Evolutionary conservation across 2,113 vertebrate genomes (phyloP).

Genomic region (Rostratula benghalensis): DNA sequence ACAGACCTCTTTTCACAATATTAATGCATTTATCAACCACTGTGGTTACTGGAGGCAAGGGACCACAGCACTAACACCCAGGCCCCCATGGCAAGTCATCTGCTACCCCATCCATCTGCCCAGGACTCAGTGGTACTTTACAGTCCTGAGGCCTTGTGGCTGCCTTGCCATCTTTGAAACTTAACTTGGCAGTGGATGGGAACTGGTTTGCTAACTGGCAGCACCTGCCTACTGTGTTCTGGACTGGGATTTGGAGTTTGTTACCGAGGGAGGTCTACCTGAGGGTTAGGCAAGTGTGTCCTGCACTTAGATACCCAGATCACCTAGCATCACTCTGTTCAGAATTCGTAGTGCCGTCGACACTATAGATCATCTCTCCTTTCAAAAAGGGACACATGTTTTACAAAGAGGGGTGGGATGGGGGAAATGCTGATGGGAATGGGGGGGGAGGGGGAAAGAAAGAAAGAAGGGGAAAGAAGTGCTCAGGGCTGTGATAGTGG

Average conservation of each 20-base stretch:
- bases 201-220: neutral
- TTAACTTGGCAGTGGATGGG: neutral
- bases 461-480: neutral
- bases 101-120: neutral
- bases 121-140: neutral
- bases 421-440: neutral
- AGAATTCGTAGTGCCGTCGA: neutral
- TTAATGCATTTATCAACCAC: neutral
- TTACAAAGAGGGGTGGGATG: neutral
- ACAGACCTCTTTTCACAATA: neutral
- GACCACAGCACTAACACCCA: neutral
- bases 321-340: neutral
- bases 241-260: neutral
- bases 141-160: neutral
- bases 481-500: neutral
- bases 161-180: neutral
- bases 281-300: neutral
- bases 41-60: neutral
- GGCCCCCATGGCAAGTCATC: neutral
- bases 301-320: neutral
- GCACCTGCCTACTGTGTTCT: neutral
- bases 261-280: neutral
- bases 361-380: neutral
- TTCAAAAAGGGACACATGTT: neutral
- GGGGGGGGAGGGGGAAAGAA: accelerated